A percentile compares a stretch with the other conserved stretches of the same genome.
Conservation (phyloP, 1,140 invertebrate species). For the Acyrthosiphon pisum region DNA sequence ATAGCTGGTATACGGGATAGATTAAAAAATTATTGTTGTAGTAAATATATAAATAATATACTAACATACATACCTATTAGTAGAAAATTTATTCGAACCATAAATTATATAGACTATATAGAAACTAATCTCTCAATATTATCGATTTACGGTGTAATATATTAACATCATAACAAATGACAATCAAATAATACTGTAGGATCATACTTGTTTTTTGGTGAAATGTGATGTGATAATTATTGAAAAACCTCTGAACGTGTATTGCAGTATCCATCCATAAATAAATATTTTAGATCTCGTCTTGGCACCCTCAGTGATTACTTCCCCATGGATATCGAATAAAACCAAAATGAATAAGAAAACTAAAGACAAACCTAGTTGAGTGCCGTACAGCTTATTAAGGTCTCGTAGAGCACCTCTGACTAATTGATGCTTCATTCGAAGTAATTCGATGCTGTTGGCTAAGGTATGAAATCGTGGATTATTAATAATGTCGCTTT, state of each 20-base stretch:
- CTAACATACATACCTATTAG: no score
- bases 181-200: background rate
- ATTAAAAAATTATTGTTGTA: no score
- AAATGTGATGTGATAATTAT: background rate
- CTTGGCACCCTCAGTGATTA: background rate
- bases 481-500: background rate
- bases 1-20: no score
- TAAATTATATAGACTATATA: background rate
- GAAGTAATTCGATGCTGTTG: background rate
- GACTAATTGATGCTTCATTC: conserved; percentile 30
- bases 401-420: background rate
- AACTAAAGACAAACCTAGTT: background rate
- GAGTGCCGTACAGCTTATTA: background rate
- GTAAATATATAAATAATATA: no score
- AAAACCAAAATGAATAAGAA: background rate
- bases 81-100: no score
- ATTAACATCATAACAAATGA: background rate
- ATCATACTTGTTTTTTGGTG: conserved; percentile 42
- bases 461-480: no score
- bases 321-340: conserved; percentile 18
- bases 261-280: conserved; percentile 34
- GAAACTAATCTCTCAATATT: background rate
- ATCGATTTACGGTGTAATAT: background rate
- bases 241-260: background rate
- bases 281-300: conserved; percentile 15